Evolutionary conservation across 2,888 invertebrate genomes (phyloP).

Genomic region (Cylloceria caligata): DNA sequence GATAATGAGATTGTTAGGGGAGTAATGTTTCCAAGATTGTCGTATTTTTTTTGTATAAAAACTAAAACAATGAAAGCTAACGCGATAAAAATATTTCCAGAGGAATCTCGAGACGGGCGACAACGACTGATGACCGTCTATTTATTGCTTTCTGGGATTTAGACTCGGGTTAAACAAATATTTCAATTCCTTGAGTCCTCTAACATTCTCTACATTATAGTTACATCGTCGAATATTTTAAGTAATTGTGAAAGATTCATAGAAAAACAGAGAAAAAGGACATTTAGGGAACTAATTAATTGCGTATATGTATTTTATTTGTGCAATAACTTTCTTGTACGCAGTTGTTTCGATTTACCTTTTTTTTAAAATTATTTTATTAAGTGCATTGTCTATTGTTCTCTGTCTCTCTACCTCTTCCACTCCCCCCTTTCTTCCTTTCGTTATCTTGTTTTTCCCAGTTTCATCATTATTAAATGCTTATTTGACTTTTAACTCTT

Average conservation of each 20-base stretch:
- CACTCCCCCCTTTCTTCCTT: slow-evolving; percentile 2
- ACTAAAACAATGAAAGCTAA: slow-evolving; percentile 19
- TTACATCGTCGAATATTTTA: slow-evolving; percentile 9
- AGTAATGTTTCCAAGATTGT: slow-evolving; percentile 52
- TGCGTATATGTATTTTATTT: slow-evolving; percentile 4
- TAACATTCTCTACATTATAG: slow-evolving; percentile 8
- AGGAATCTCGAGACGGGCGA: slow-evolving; percentile 36
- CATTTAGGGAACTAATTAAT: slow-evolving; percentile 6
- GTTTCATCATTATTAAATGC: neutral
- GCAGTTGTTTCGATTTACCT: neutral
- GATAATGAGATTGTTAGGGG: slow-evolving; percentile 54
- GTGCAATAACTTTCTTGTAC: slow-evolving; percentile 24
- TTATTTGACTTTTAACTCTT: too few relatives aligned
- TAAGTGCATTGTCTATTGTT: neutral
- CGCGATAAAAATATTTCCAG: slow-evolving; percentile 20
- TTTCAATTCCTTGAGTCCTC: neutral
- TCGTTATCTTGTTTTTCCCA: neutral
- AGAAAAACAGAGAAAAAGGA: neutral
- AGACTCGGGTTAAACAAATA: neutral
- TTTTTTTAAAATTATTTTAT: neutral
- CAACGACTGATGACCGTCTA: neutral
- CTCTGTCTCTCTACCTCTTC: slow-evolving; percentile 13
- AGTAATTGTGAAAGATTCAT: slow-evolving; percentile 3
- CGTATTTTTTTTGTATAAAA: slow-evolving; percentile 49
- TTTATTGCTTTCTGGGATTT: neutral